Conservation (phyloP, 2,113 vertebrate genomes). For the Gambusia affinis region DNA sequence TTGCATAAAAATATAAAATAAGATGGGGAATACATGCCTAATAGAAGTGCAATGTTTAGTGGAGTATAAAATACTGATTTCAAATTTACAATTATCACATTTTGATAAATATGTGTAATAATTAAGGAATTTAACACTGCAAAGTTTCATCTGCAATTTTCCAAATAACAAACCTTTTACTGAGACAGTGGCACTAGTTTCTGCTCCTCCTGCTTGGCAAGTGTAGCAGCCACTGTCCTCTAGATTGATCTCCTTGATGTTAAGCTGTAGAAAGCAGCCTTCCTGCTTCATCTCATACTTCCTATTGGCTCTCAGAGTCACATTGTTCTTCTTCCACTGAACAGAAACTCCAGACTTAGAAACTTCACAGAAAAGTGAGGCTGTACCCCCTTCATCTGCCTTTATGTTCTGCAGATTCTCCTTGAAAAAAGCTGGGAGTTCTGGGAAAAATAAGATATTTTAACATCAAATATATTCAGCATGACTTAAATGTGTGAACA, state of each 20-base stretch:
- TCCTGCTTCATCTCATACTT: slow-evolving; percentile 82
- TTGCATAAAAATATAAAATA: too few relatives aligned
- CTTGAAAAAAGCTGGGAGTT: slow-evolving; percentile 68
- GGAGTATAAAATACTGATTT: too few relatives aligned
- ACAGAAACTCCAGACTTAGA: slow-evolving; percentile 72
- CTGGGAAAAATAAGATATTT: slow-evolving; percentile 27
- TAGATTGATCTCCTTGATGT: slow-evolving; percentile 66
- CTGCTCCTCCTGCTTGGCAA: slow-evolving; percentile 69
- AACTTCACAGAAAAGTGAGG: slow-evolving; percentile 74
- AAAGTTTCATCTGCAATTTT: neutral
- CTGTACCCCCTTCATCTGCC: slow-evolving; percentile 68
- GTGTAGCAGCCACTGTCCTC: slow-evolving; percentile 82
- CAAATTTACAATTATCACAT: too few relatives aligned
- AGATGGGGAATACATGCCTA: too few relatives aligned
- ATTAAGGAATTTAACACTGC: too few relatives aligned
- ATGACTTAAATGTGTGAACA: neutral
- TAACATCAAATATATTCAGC: too few relatives aligned
- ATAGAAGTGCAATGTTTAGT: too few relatives aligned
- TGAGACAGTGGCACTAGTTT: slow-evolving; percentile 39
- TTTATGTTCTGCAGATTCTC: slow-evolving; percentile 74
- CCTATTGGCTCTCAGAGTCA: slow-evolving; percentile 64
- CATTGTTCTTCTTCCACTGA: slow-evolving; percentile 79
- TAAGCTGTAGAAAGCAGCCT: slow-evolving; percentile 73
- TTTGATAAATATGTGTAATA: too few relatives aligned
- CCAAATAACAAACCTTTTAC: slow-evolving; percentile 43